Percentiles rank a stretch among this genome's conserved stretches.
Evolutionary conservation across 2,113 vertebrate species (phyloP).

Genomic region (Typhlomys cinereus): DNA sequence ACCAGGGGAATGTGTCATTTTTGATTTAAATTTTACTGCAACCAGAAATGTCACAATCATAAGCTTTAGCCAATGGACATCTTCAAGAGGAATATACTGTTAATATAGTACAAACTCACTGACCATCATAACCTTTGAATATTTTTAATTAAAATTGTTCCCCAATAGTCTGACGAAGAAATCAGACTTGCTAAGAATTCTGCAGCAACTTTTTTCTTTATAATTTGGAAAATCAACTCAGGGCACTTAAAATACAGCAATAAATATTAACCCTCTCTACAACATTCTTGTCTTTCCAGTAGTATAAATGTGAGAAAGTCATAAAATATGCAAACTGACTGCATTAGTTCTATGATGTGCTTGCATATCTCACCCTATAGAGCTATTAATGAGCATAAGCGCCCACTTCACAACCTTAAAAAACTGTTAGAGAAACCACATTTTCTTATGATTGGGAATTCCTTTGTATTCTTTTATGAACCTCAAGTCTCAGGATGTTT

Average conservation of each 20-base stretch:
- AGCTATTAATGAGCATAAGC: constrained; percentile 26
- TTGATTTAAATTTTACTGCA: constrained; percentile 21
- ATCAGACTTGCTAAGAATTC: constrained; percentile 24
- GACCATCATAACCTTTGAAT: background rate
- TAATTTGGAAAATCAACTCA: background rate
- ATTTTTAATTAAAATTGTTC: background rate
- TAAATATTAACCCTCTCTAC: background rate
- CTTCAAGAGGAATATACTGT: background rate
- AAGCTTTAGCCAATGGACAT: constrained; percentile 1
- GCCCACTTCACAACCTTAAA: constrained; percentile 64
- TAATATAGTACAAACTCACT: background rate
- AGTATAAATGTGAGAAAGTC: constrained; percentile 3
- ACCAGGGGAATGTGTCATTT: background rate
- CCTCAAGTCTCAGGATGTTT: constrained; percentile 66
- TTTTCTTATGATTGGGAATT: constrained; percentile 75
- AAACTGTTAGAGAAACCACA: constrained; percentile 77
- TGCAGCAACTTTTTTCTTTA: background rate
- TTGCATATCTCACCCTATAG: constrained; percentile 1
- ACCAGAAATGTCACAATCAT: background rate
- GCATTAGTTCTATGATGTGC: background rate
- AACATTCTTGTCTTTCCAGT: background rate
- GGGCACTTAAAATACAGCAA: background rate
- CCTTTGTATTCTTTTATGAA: constrained; percentile 79
- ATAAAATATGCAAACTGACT: background rate
- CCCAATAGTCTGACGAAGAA: background rate